phyloP scores from a whole-genome alignment of 1,140 invertebrate genomes.

The Charaxes varanes region DNA sequence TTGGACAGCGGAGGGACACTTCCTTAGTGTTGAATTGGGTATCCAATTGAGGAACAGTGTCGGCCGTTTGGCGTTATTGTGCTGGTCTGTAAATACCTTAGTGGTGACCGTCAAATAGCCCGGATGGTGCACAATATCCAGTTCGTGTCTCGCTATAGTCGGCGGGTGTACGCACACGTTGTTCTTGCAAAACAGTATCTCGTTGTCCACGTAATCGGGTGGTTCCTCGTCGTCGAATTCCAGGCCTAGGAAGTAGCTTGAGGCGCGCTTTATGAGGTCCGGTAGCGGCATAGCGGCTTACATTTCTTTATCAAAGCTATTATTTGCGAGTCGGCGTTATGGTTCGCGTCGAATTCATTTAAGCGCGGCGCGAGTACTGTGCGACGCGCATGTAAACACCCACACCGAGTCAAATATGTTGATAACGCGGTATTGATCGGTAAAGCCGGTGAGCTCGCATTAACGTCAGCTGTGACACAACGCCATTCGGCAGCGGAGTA shows the following conservation, averaged over 20 bases:
- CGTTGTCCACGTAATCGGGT: slow-evolving; percentile 84
- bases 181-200: slow-evolving; percentile 91
- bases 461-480: slow-evolving; percentile 41
- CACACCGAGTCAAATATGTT: slow-evolving; percentile 46
- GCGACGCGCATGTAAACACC: slow-evolving; percentile 68
- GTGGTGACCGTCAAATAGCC: slow-evolving; percentile 92
- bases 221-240: slow-evolving; percentile 76
- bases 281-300: slow-evolving; percentile 81
- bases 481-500: too few relatives aligned
- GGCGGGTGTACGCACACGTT: slow-evolving; percentile 97
- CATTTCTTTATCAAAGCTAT: slow-evolving; percentile 43
- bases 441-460: slow-evolving; percentile 27
- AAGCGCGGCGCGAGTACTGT: slow-evolving; percentile 51
- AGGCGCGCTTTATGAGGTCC: slow-evolving; percentile 83
- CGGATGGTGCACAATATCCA: slow-evolving; percentile 90
- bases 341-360: slow-evolving; percentile 40
- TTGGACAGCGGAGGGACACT: slow-evolving; percentile 86
- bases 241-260: slow-evolving; percentile 84
- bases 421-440: slow-evolving; percentile 68
- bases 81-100: slow-evolving; percentile 82
- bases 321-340: slow-evolving; percentile 31
- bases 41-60: slow-evolving; percentile 95
- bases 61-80: slow-evolving; percentile 81
- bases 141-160: slow-evolving; percentile 83
- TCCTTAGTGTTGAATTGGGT: slow-evolving; percentile 91